phyloP scores from a whole-genome alignment of 2,797 vertebrate genomes.

The Delichon dasypus region DNA sequence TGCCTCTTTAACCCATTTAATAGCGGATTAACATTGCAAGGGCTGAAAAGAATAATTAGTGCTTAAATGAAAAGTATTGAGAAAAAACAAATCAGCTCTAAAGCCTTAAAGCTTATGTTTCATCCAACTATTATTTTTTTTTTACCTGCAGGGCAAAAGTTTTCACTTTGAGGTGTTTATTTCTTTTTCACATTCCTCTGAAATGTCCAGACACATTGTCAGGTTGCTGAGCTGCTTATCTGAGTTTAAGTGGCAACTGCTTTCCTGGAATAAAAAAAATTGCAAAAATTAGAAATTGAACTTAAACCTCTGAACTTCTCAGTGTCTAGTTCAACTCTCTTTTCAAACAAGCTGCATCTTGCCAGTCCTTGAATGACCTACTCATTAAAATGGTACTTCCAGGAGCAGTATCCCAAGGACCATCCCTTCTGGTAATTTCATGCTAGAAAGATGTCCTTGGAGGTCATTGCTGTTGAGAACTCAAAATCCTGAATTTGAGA shows the following conservation, averaged over 20 bases:
- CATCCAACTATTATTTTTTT: not conserved
- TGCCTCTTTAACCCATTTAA: not conserved
- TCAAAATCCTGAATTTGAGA: not conserved
- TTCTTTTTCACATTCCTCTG: not conserved
- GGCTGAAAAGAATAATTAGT: not conserved
- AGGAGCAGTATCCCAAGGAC: not conserved
- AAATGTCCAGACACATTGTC: not conserved
- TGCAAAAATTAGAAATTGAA: not conserved
- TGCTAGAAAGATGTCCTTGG: not conserved
- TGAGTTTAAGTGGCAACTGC: not conserved
- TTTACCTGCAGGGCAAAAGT: not conserved
- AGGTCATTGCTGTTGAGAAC: not conserved
- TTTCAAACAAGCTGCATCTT: not conserved
- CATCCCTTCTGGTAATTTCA: not conserved
- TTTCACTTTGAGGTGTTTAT: not conserved
- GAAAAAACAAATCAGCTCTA: not conserved
- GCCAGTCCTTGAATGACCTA: not conserved
- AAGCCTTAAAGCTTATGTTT: not conserved
- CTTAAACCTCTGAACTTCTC: not conserved
- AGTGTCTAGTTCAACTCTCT: not conserved
- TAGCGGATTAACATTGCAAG: slow-evolving; percentile 3
- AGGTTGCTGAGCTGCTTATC: not conserved
- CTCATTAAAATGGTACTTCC: not conserved
- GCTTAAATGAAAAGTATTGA: not conserved
- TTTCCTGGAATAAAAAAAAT: not conserved